These are phyloP conservation scores for Synergus itoensis DNA, from an alignment of 2,888 invertebrate genomes.

Conservation along the genomic window DNA sequence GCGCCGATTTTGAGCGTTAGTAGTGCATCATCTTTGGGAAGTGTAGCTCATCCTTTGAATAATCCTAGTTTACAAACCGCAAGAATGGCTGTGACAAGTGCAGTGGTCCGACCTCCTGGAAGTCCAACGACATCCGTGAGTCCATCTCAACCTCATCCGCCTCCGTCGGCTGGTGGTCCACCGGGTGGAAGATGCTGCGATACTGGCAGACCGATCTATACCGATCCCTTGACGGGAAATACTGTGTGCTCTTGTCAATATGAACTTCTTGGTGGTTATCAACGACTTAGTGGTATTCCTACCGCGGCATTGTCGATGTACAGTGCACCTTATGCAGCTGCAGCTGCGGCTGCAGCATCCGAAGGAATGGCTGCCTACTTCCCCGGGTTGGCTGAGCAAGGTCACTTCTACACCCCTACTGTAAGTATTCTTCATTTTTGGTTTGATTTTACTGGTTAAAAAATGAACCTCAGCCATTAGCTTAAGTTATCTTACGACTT, in stretches of 20 bases:
- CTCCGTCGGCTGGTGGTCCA: constrained; percentile 73
- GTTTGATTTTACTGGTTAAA: constrained; percentile 13
- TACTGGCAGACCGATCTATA: constrained; percentile 93
- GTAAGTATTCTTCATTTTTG: constrained; percentile 81
- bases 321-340: constrained; percentile 86
- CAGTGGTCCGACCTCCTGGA: constrained; percentile 79
- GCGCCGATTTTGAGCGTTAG: constrained; percentile 67
- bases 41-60: constrained; percentile 66
- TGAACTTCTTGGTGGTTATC: constrained; percentile 90
- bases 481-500: no score
- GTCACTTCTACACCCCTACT: constrained; percentile 90
- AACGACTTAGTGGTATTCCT: constrained; percentile 88
- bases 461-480: no score
- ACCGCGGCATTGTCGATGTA: constrained; percentile 85
- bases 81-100: constrained; percentile 79
- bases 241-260: constrained; percentile 95
- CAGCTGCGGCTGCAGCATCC: constrained; percentile 79
- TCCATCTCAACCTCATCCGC: constrained; percentile 79
- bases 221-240: constrained; percentile 93
- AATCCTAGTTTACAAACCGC: constrained; percentile 72
- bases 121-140: constrained; percentile 79
- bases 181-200: constrained; percentile 87
- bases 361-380: constrained; percentile 92
- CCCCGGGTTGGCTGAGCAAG: constrained; percentile 91
- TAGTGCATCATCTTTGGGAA: constrained; percentile 67